Base-by-base conservation (phyloP, 2,797 vertebrate species). In the Ciconia nigra region DNA sequence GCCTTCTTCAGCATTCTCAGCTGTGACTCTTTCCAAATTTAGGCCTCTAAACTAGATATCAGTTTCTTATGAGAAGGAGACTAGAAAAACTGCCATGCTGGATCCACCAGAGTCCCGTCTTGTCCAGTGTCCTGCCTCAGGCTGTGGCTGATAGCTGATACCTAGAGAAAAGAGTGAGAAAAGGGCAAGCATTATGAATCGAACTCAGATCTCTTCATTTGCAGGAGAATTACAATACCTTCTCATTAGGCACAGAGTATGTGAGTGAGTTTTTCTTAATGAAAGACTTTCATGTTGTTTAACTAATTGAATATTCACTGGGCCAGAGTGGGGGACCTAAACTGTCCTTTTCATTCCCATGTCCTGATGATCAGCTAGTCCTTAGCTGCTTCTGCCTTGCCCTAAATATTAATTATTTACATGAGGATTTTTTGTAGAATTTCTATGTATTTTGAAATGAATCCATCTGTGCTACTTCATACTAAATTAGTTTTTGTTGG, bases 1-100 rank as follows among this genome's bases (percentile, higher is more conserved):
- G 11, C 31, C 66, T 55, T 41, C 17, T 83, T 93, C 10, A 18
- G 84, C 71, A 73, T 95, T 95, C 95, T 85, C 94, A 96, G 95
- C 94, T 95, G 89, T 83, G 89, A 22, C 52, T 39, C 54, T 5
- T 96, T 97, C 90, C 93, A 89, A 74, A 95, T 94, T 93, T 96
- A 96, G 72, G 22, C n/a, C n/a, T 93, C 85, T 78, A 6, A 87
- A 59, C 13, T 24, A 49, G 72, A 33, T 70, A 93, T 85, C 85
- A 28, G 14, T 94, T 95, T 89, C 73, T 78, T 79, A 62, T 0
- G 4, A 92, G 84, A 74, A 67, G 11, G 54, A 65, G 28, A 11
- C n/a, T 29, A 7, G 81, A 59, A 42, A 62, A 87, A 17, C 6
- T 11, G 24, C 59, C 11, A 0, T 20, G 3, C 35, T 37, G 63